A percentile compares a stretch with the other conserved stretches of the same genome.
These are phyloP conservation scores for Drosophila emarginata DNA, from an alignment of 2,888 invertebrate genomes.

Conservation along the genomic window DNA sequence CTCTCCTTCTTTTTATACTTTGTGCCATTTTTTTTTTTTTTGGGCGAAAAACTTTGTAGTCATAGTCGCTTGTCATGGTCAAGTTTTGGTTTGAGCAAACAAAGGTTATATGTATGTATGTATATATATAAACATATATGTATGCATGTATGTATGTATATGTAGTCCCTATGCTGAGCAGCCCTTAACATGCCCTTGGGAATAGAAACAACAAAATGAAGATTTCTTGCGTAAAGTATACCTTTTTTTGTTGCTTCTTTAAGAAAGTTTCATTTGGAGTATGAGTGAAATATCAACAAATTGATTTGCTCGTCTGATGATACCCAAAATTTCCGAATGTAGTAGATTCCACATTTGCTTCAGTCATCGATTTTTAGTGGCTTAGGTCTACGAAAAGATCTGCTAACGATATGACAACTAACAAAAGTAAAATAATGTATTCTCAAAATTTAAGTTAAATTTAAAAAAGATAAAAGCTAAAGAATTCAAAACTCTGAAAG, in stretches of 20 bases:
- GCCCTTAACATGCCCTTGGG: constrained; percentile 8
- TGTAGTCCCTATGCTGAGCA: background rate
- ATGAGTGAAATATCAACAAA: background rate
- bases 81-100: constrained; percentile 25
- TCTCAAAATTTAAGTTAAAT: no score
- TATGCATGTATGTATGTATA: background rate
- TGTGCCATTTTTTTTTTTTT: constrained; percentile 11
- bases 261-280: background rate
- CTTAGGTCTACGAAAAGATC: no score
- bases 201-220: constrained; percentile 4
- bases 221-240: constrained; percentile 4
- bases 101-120: constrained; percentile 2
- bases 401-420: no score
- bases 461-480: no score
- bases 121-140: background rate
- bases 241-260: background rate
- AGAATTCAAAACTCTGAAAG: no score
- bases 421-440: no score
- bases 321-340: background rate
- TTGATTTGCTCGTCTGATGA: background rate
- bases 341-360: background rate
- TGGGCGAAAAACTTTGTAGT: constrained; percentile 41
- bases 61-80: constrained; percentile 37
- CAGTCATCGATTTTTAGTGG: background rate
- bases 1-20: constrained; percentile 20